These are phyloP conservation scores for Drosophila stalkeri DNA, from an alignment of 2,888 invertebrate species.

Conservation along the genomic window DNA sequence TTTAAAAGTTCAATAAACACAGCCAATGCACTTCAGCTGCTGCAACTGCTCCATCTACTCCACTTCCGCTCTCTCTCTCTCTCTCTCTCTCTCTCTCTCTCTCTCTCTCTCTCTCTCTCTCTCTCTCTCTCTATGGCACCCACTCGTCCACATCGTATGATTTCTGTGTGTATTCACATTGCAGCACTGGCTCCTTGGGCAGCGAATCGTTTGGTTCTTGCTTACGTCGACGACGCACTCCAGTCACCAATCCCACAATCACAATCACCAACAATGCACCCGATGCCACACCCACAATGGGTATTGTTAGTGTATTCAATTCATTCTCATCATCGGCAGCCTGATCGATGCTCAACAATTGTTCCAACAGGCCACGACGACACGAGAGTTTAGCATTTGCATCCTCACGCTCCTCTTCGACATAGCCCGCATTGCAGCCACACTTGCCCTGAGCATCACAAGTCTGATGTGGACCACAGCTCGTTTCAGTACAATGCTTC, in stretches of 20 bases:
- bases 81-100: neutral
- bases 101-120: neutral
- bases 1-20: conserved; percentile 62
- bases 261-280: conserved; percentile 52
- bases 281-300: conserved; percentile 62
- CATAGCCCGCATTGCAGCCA: conserved; percentile 58
- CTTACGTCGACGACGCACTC: conserved; percentile 25
- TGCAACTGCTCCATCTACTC: neutral
- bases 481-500: conserved; percentile 39
- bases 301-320: conserved; percentile 61
- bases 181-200: conserved; percentile 43
- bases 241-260: conserved; percentile 46
- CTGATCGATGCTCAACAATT: conserved; percentile 58
- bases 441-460: conserved; percentile 56
- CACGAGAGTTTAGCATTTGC: conserved; percentile 35
- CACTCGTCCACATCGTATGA: conserved; percentile 66
- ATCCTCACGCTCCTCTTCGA: conserved; percentile 16
- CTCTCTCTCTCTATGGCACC: conserved; percentile 52
- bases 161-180: conserved; percentile 67
- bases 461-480: conserved; percentile 60
- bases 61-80: neutral
- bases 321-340: conserved; percentile 63
- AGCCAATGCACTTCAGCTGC: conserved; percentile 35
- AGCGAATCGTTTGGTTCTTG: neutral
- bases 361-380: conserved; percentile 47